A percentile compares a stretch with the other conserved stretches of the same genome.
Evolutionary conservation across 2,888 invertebrate genomes (phyloP).

Genomic region (Drosophila mayaguana): DNA sequence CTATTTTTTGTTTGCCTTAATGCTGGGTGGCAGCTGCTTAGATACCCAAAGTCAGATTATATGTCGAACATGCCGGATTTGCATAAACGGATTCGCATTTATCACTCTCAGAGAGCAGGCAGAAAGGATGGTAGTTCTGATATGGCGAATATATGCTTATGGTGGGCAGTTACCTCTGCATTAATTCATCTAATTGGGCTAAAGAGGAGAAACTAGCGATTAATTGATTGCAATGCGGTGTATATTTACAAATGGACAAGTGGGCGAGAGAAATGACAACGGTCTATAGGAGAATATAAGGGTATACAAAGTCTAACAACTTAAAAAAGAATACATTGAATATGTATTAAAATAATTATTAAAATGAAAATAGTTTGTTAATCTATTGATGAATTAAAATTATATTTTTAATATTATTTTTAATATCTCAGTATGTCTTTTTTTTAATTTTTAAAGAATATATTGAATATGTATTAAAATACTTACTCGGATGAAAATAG

Average conservation of each 20-base stretch:
- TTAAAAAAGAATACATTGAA: too few species aligned
- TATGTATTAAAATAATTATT: too few species aligned
- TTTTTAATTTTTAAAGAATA: too few species aligned
- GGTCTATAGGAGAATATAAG: neutral
- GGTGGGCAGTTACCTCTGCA: slow-evolving; percentile 21
- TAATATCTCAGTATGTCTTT: too few species aligned
- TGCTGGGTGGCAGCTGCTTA: slow-evolving; percentile 46
- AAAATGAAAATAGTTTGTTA: too few species aligned
- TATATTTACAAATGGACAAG: neutral
- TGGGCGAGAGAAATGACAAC: neutral
- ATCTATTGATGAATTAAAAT: too few species aligned
- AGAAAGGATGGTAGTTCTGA: slow-evolving; percentile 38
- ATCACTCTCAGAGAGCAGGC: slow-evolving; percentile 20
- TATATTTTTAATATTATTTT: too few species aligned
- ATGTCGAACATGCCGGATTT: slow-evolving; percentile 40
- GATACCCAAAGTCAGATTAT: slow-evolving; percentile 36
- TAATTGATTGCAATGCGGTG: neutral
- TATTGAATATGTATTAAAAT: too few species aligned
- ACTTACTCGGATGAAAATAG: too few species aligned
- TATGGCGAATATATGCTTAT: slow-evolving; percentile 13
- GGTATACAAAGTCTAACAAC: neutral
- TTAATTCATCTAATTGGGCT: slow-evolving; percentile 28
- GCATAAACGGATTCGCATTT: slow-evolving; percentile 45
- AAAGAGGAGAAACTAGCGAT: neutral
- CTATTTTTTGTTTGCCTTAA: slow-evolving; percentile 25